These are phyloP conservation scores for Pedicia rivosa DNA, from an alignment of 2,888 invertebrate species.

Conservation along the genomic window DNA sequence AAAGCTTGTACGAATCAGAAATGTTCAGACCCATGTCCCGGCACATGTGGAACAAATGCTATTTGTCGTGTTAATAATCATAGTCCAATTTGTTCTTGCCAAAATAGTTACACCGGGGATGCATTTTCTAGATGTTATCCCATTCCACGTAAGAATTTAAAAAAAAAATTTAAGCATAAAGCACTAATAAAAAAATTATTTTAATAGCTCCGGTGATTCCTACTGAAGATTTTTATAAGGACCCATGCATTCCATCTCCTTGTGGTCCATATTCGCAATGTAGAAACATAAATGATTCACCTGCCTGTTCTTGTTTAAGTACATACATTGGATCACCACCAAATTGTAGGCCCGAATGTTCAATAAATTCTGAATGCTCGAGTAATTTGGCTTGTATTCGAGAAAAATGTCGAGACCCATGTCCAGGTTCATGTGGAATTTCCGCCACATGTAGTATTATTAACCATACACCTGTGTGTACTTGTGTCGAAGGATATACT, in stretches of 20 bases:
- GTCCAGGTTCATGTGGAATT: slow-evolving; percentile 49
- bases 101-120: slow-evolving; percentile 46
- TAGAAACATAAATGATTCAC: slow-evolving; percentile 39
- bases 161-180: slow-evolving; percentile 28
- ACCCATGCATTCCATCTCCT: slow-evolving; percentile 56
- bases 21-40: slow-evolving; percentile 57
- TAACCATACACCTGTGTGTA: slow-evolving; percentile 46
- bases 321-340: slow-evolving; percentile 49
- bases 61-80: slow-evolving; percentile 52
- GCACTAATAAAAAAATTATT: slow-evolving; percentile 5
- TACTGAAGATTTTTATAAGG: slow-evolving; percentile 25
- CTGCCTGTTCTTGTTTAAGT: slow-evolving; percentile 52
- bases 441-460: slow-evolving; percentile 40
- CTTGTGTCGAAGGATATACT: slow-evolving; percentile 53
- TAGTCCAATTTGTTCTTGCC: slow-evolving; percentile 49
- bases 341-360: slow-evolving; percentile 50
- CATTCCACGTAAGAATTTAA: slow-evolving; percentile 27
- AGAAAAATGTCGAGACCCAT: slow-evolving; percentile 49
- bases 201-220: background rate
- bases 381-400: slow-evolving; percentile 46
- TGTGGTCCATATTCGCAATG: slow-evolving; percentile 64
- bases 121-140: slow-evolving; percentile 56
- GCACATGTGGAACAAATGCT: slow-evolving; percentile 50
- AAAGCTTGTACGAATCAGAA: slow-evolving; percentile 55
- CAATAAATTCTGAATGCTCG: slow-evolving; percentile 48